A percentile compares a stretch with the other conserved stretches of the same genome.
These are phyloP conservation scores for Pontoporia blainvillei DNA, from an alignment of 2,113 vertebrate species.

Conservation along the genomic window DNA sequence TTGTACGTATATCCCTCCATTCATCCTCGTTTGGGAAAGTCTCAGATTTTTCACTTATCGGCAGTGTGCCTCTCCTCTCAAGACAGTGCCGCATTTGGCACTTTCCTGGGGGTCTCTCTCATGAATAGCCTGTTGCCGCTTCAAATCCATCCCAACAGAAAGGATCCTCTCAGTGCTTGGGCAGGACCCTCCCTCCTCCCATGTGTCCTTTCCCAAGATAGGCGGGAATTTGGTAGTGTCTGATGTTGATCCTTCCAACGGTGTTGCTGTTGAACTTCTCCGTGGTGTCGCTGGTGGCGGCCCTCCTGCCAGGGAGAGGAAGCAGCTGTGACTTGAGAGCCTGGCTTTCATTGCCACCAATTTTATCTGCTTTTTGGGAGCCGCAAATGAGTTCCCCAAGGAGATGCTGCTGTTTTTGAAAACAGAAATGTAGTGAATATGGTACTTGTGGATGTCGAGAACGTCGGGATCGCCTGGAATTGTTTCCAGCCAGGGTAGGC, in stretches of 20 bases:
- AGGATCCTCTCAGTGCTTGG: neutral
- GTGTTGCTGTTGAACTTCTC: neutral
- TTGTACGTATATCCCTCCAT: neutral
- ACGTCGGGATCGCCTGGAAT: neutral
- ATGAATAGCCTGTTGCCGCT: neutral
- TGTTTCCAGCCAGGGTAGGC: neutral
- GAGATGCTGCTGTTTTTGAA: neutral
- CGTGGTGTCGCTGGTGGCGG: fast-evolving
- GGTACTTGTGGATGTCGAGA: neutral
- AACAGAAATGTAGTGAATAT: neutral
- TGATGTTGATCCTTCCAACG: neutral
- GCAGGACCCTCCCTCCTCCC: neutral
- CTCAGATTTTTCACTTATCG: neutral
- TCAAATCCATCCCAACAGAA: neutral
- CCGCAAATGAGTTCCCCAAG: neutral
- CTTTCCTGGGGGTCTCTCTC: neutral
- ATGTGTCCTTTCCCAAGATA: fast-evolving
- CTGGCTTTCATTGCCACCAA: neutral
- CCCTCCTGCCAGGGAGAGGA: neutral
- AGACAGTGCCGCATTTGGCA: neutral
- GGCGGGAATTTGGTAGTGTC: neutral
- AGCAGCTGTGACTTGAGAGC: neutral
- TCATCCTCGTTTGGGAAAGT: neutral
- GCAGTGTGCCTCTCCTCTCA: neutral
- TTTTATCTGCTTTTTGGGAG: neutral